Conservation (phyloP, 2,888 invertebrate genomes). For the Colostygia pectinataria region DNA sequence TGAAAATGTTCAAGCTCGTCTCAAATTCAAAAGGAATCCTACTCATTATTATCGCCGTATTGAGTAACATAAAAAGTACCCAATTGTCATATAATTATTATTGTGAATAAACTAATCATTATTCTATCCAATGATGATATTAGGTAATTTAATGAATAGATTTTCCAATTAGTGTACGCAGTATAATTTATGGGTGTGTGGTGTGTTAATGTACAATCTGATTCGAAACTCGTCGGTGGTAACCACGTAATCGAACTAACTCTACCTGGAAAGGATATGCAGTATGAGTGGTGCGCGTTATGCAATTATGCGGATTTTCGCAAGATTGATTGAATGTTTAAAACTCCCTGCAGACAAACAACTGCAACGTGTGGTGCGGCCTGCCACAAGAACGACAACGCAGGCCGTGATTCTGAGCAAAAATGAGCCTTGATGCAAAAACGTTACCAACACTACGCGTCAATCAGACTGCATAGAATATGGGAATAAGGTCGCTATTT, state of each 20-base stretch:
- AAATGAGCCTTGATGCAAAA: no score
- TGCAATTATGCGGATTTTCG: background rate
- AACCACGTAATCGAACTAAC: conserved; percentile 41
- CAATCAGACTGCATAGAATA: no score
- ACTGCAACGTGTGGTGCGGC: no score
- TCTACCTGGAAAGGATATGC: background rate
- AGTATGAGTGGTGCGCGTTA: background rate
- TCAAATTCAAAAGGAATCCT: no score
- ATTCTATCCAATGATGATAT: conserved; percentile 49
- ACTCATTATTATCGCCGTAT: no score
- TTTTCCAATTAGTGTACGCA: conserved; percentile 75
- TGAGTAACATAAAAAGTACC: background rate
- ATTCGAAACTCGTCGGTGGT: conserved; percentile 74
- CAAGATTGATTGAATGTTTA: background rate
- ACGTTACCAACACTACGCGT: no score
- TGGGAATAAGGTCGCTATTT: no score
- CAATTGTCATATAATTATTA: background rate
- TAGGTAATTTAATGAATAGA: conserved; percentile 72
- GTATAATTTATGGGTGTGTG: conserved; percentile 75
- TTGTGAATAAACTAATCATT: conserved; percentile 30
- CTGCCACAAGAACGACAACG: no score
- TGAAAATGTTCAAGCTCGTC: no score
- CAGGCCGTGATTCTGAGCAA: no score
- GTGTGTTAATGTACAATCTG: conserved; percentile 78
- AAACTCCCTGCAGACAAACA: no score